phyloP scores from a whole-genome alignment of 2,888 invertebrate genomes.

The Pristionchus mayeri region DNA sequence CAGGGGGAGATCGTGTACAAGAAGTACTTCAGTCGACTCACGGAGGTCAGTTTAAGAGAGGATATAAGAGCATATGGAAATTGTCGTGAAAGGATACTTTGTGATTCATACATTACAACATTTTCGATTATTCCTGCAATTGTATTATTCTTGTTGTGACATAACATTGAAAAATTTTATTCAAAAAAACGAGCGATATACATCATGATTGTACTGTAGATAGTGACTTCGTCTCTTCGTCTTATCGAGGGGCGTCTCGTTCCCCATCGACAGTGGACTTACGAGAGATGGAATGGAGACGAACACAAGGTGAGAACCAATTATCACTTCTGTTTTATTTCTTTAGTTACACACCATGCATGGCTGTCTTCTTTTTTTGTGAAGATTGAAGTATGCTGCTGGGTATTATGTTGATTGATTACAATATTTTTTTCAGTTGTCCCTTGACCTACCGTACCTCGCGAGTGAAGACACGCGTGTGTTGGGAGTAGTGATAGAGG shows the following conservation, averaged over 20 bases:
- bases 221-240: constrained; percentile 19
- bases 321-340: not conserved
- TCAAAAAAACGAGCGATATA: too few species aligned
- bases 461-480: not conserved
- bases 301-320: not conserved
- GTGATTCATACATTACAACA: not conserved
- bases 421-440: not conserved
- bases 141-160: not conserved
- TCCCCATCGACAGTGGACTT: constrained; percentile 29
- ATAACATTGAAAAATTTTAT: not conserved
- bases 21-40: not conserved
- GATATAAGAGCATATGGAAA: not conserved
- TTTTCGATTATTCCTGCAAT: not conserved
- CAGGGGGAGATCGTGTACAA: not conserved
- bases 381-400: too few species aligned
- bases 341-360: too few species aligned
- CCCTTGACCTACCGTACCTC: constrained; percentile 27
- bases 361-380: too few species aligned
- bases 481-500: constrained; percentile 2
- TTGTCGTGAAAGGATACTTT: not conserved
- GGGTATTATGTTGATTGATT: too few species aligned
- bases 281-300: constrained; percentile 37
- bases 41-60: not conserved
- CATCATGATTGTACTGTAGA: not conserved
- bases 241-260: constrained; percentile 40